phyloP scores from a whole-genome alignment of 1,140 invertebrate genomes.

The Drosophila bocki region DNA sequence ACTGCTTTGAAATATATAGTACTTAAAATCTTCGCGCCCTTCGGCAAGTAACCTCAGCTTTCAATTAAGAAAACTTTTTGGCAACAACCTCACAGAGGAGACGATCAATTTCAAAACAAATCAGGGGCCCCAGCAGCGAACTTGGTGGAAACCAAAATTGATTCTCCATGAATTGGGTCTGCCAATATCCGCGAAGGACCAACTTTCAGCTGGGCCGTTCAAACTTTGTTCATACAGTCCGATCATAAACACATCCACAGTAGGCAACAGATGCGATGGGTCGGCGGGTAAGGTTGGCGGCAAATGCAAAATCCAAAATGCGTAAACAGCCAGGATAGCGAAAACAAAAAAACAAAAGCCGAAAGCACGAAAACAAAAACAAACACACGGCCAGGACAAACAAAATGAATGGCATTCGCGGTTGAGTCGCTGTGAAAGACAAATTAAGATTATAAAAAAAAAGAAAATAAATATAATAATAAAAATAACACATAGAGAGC shows the following conservation, averaged over 20 bases:
- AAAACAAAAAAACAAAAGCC: conserved; percentile 35
- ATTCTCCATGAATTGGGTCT: conserved; percentile 21
- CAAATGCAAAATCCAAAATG: conserved; percentile 50
- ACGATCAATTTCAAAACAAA: conserved; percentile 33
- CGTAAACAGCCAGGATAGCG: conserved; percentile 37
- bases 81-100: conserved; percentile 1
- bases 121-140: conserved; percentile 6
- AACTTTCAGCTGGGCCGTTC: conserved; percentile 34
- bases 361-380: conserved; percentile 16
- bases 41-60: conserved; percentile 11
- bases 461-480: conserved; percentile 72
- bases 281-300: background rate
- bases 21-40: background rate
- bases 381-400: conserved; percentile 53
- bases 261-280: conserved; percentile 56
- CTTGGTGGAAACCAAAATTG: conserved; percentile 30
- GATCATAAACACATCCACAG: conserved; percentile 55
- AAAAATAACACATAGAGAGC: conserved; percentile 59
- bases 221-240: conserved; percentile 55
- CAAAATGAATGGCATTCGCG: conserved; percentile 77
- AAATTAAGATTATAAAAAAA: conserved; percentile 83
- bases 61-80: conserved; percentile 36
- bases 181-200: conserved; percentile 33
- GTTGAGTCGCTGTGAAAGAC: conserved; percentile 77
- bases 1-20: background rate